Evolutionary conservation across 35 echinoderm and acorn worm genomes (phyloP), one percentile per base, ranked within the genome.

Genomic region (Heliocidaris tuberculata): DNA sequence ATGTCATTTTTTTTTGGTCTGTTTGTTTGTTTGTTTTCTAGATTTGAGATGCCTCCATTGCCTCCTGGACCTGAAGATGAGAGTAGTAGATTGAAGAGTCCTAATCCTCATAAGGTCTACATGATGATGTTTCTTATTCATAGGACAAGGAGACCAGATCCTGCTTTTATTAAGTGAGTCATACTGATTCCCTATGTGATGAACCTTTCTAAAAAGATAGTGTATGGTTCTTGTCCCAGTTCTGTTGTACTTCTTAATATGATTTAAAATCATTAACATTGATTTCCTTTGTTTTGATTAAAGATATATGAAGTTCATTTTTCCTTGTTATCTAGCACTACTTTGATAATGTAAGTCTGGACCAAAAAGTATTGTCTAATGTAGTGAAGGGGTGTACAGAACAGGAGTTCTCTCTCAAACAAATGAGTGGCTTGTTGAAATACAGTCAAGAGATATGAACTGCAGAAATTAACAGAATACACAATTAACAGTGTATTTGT

Each of bases 131-230:
- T 97, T 65, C 59, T 99, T n/a, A 59, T 97, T 10, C 98, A 99
- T 42, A 97, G 88, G 85, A 99, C 95, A 88, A 96, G 98, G 56
- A 89, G 95, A 71, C 96, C 96, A 49, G 95, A 99, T 95, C 96
- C 98, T 52, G 95, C 95, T 12, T 99, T 94, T 60, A 99, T 99
- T 78, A 99, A 99, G 96, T 96, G 85, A 95, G 95, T 60, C 65
- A 78, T 78, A 78, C 21, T n/a, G 19, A 78, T 56, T 15, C 52
- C 52, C 15, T 56, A 2, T 21, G 19, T 27, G 21, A 78, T 78
- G 27, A 19, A 1, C 65, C 65, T 7, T 78, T 78, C 35, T 78
- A 19, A 78, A 19, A 78, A 56, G 52, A 4, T 78, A 42, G 35
- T 71, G 61, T 71, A 24, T 24, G 17, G 2, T n/a, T 0, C 27